Conservation (phyloP, 2,888 invertebrate genomes). For the Sinelater perroti region DNA sequence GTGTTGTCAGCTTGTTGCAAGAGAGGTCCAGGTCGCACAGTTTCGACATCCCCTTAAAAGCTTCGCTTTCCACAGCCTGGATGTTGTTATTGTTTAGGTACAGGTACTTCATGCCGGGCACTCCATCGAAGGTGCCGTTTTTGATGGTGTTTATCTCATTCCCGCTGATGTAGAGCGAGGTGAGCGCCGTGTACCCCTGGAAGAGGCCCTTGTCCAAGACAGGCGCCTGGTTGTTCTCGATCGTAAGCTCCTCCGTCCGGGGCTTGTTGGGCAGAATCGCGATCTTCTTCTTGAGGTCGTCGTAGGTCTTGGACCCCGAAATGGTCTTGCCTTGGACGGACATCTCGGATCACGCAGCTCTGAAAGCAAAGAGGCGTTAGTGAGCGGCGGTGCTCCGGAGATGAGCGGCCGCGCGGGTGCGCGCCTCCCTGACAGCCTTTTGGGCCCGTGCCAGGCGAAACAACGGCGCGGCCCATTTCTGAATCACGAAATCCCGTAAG, state of each 20-base stretch:
- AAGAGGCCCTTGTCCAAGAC: slow-evolving; percentile 11
- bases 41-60: slow-evolving; percentile 24
- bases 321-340: slow-evolving; percentile 14
- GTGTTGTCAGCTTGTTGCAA: slow-evolving; percentile 19
- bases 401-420: no score
- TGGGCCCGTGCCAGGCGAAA: not conserved
- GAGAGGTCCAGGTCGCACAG: slow-evolving; percentile 28
- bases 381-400: no score
- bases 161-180: slow-evolving; percentile 30
- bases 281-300: slow-evolving; percentile 28
- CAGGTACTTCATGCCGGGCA: slow-evolving; percentile 24
- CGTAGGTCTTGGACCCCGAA: slow-evolving; percentile 12
- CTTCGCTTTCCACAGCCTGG: slow-evolving; percentile 9
- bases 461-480: not conserved
- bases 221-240: slow-evolving; percentile 14
- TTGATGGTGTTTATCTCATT: slow-evolving; percentile 26
- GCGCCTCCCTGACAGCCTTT: no score
- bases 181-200: slow-evolving; percentile 15
- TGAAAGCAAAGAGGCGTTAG: no score
- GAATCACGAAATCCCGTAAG: slow-evolving; percentile 8
- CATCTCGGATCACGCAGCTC: slow-evolving; percentile 17
- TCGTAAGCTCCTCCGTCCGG: slow-evolving; percentile 28
- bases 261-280: slow-evolving; percentile 17
- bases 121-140: slow-evolving; percentile 21
- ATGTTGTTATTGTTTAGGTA: slow-evolving; percentile 34